Evolutionary conservation across 1,140 invertebrate genomes (phyloP).

Genomic region (Prorops nasuta): DNA sequence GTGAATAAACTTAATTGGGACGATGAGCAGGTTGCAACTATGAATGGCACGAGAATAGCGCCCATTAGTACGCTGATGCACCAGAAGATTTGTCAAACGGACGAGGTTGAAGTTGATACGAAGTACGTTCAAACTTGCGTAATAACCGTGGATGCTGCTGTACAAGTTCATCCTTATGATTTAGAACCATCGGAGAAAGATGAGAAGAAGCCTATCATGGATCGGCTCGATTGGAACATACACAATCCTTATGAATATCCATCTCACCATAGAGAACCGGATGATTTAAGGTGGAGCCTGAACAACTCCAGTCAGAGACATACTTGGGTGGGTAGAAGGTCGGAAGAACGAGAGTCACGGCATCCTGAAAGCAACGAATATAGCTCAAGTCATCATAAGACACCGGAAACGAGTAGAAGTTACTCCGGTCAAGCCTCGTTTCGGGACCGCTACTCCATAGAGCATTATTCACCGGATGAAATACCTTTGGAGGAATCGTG

Average conservation of each 20-base stretch:
- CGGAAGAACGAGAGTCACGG: no score
- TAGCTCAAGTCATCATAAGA: conserved; percentile 22
- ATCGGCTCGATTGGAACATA: conserved; percentile 47
- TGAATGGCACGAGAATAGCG: conserved; percentile 4
- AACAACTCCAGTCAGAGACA: conserved; percentile 41
- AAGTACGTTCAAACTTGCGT: conserved; percentile 29
- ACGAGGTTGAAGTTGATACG: conserved; percentile 27
- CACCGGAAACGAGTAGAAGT: no score
- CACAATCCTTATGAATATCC: conserved; percentile 39
- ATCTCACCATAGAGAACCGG: conserved; percentile 31
- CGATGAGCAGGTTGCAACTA: conserved; percentile 27
- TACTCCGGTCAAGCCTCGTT: no score
- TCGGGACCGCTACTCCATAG: conserved; percentile 23
- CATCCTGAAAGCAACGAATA: conserved; percentile 28
- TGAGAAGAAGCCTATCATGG: conserved; percentile 40
- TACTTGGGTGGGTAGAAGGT: conserved; percentile 19
- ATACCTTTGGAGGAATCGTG: conserved; percentile 21
- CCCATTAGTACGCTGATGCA: conserved; percentile 34
- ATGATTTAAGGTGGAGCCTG: conserved; percentile 45
- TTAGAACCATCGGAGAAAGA: conserved; percentile 28
- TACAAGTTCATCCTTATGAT: conserved; percentile 41
- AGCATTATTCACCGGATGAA: conserved; percentile 27
- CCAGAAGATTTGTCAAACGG: conserved; percentile 53
- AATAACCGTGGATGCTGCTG: conserved; percentile 23
- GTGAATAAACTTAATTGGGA: conserved; percentile 44